phyloP scores from a whole-genome alignment of 2,888 invertebrate species.

The Aromia moschata region DNA sequence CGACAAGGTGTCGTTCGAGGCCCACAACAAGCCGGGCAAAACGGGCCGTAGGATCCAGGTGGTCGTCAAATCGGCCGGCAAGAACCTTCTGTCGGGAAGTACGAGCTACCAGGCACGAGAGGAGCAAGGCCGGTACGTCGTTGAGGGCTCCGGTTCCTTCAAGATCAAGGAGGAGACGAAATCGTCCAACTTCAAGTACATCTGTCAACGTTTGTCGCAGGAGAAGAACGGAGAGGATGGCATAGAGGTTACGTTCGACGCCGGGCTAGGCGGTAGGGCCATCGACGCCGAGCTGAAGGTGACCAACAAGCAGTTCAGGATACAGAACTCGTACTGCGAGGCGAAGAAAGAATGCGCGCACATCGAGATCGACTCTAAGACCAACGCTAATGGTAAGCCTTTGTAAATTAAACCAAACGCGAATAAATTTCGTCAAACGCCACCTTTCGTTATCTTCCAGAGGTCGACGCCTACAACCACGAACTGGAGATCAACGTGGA shows the following conservation, averaged over 20 bases:
- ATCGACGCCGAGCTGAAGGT: constrained; percentile 76
- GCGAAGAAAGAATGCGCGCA: constrained; percentile 82
- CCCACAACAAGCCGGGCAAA: constrained; percentile 69
- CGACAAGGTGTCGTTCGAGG: constrained; percentile 72
- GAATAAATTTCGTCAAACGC: too few relatives aligned
- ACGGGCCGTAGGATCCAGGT: constrained; percentile 72
- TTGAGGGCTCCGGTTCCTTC: constrained; percentile 80
- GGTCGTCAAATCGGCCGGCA: constrained; percentile 70
- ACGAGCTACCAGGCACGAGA: constrained; percentile 76
- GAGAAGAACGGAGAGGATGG: constrained; percentile 76
- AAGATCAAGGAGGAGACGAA: constrained; percentile 75
- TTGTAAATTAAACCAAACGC: neutral
- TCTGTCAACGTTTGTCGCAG: constrained; percentile 67
- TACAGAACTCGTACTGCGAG: constrained; percentile 78
- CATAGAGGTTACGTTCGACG: constrained; percentile 73
- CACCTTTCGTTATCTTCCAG: too few relatives aligned
- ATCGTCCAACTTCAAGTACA: constrained; percentile 78
- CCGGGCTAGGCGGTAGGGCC: constrained; percentile 75
- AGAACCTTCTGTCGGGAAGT: constrained; percentile 76
- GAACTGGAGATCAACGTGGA: constrained; percentile 74
- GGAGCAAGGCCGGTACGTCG: constrained; percentile 74
- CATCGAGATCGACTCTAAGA: constrained; percentile 73
- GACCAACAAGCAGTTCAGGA: constrained; percentile 77
- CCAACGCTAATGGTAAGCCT: constrained; percentile 59
- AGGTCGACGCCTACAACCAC: constrained; percentile 68